Base-by-base conservation (phyloP, 23 tunicate species). In the Trididemnum nubilum region DNA sequence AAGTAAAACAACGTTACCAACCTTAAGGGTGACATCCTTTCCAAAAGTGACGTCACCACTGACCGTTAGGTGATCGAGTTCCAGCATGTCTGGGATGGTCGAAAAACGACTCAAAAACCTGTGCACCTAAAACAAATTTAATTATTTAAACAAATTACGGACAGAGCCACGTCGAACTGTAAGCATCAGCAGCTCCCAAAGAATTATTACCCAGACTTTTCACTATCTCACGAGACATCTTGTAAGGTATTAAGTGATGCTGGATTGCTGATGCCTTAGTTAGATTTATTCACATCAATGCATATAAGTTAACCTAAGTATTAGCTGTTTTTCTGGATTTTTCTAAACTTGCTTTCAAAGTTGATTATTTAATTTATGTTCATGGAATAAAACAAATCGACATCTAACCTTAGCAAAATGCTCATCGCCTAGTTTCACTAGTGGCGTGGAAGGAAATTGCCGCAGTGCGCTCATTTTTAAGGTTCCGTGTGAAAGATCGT, bases 31-130 rank as follows among this genome's bases (percentile, higher is more conserved):
- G 54, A 95, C 99, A 72, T 95, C 96, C 77, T 95, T 95, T 33
- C 99, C 99, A 59, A 95, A 95, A 58, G 99, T 89, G 80, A 95
- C 99, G 66, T 95, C 99, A 22, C 99, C 99, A 52, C 95, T 89
- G 26, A 95, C 99, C 21, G 99, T 95, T 28, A 95, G 83, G 67
- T 95, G 99, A 54, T 95, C 99, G 4, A 90, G 70, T 52, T 95
- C 99, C 19, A 95, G 77, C 99, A 95, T 95, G 39, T 95, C 99
- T 1, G 99, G 99, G 32, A 95, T 95, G 40, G 86, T 78, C 18
- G 82, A 71, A 36, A 95, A 95, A 1, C 99, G 72, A 27, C 92
- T 79, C 85, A 90, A 27, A 64, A 85, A 95, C 83, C 86, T 90
- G 86, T 89, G 91, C 22, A 95, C 90, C 91, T 89, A 36, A 33